A percentile compares a stretch with the other conserved stretches of the same genome.
Conservation (phyloP, 2,797 vertebrate genomes). For the Phataginus tricuspis region DNA sequence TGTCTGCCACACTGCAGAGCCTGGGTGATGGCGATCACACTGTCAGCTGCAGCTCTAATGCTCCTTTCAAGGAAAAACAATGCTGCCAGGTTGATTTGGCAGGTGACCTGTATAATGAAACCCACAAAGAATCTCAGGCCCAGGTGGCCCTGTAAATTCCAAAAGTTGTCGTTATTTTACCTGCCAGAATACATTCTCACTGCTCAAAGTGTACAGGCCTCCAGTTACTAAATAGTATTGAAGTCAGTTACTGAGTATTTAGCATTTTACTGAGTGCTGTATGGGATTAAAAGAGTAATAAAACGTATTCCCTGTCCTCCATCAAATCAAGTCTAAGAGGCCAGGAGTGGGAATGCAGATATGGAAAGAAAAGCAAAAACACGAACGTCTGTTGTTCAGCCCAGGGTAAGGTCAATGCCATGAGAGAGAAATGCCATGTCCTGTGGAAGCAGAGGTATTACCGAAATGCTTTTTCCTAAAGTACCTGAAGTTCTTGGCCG, state of each 20-base stretch:
- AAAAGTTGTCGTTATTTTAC: neutral
- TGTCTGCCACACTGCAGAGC: neutral
- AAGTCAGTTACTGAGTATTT: neutral
- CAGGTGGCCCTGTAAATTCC: neutral
- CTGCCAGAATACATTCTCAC: neutral
- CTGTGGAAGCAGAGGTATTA: neutral
- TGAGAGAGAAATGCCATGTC: neutral
- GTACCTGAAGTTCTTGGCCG: neutral
- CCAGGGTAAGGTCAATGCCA: neutral
- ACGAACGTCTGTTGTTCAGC: neutral
- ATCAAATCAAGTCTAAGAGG: neutral
- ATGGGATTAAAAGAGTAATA: neutral
- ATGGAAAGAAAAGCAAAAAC: neutral
- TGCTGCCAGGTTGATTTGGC: neutral
- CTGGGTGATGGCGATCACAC: too few relatives aligned
- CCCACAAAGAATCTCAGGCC: neutral
- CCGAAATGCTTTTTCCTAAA: constrained; percentile 5
- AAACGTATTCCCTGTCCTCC: neutral
- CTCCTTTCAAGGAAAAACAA: neutral
- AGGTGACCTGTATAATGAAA: neutral
- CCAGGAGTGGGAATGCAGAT: neutral
- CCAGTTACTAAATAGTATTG: neutral
- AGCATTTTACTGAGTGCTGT: neutral
- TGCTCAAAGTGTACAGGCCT: neutral
- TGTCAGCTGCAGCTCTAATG: neutral